Evolutionary conservation across 2,888 invertebrate genomes (phyloP), one percentile per base, ranked within the genome.

Genomic region (Cryptus armator): DNA sequence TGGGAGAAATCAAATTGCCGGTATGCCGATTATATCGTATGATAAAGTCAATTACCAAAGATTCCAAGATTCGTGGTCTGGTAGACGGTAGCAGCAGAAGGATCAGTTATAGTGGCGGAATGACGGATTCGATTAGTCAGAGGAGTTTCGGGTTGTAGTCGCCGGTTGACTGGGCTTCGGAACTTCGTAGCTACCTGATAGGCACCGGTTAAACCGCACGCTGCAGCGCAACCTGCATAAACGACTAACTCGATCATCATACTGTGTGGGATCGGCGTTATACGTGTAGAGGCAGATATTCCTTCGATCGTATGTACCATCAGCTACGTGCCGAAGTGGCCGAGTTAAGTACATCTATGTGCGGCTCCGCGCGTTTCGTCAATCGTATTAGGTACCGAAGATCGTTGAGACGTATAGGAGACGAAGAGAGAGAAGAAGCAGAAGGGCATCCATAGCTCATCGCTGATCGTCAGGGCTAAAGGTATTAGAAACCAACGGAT

Each of bases 241-340:
- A 85, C 62, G 80, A 53, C 72, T 53, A 85, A 85, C 76, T 85
- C 68, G 85, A 82, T 85, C 83, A 80, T 80, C 80, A 71, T 80
- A 66, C 29, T 68, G 48, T 3, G 4, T 48, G 14, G 10, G n/a
- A 9, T 37, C 37, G 53, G 53, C 82, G 76, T 82, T 77, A 59
- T 80, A 67, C 19, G n/a, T 16, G 44, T 46, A 44, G 43, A 75
- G 14, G 51, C 51, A 76, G 80, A 71, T 59, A 84, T 76, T 80
- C 77, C 48, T 44, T 72, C 46, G 80, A 84, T 80, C 76, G 64
- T 80, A 64, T 71, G 64, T 80, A 64, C 48, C 32, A 66, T 84
- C 56, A 9, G 51, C 12, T 75, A 79, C 84, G 68, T 74, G 53
- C 77, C 68, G 53, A 84, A 81, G 78, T 78, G 51, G 78, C 77